These are phyloP conservation scores for Zaprionus bogoriensis DNA, from an alignment of 2,888 invertebrate species.

Conservation along the genomic window DNA sequence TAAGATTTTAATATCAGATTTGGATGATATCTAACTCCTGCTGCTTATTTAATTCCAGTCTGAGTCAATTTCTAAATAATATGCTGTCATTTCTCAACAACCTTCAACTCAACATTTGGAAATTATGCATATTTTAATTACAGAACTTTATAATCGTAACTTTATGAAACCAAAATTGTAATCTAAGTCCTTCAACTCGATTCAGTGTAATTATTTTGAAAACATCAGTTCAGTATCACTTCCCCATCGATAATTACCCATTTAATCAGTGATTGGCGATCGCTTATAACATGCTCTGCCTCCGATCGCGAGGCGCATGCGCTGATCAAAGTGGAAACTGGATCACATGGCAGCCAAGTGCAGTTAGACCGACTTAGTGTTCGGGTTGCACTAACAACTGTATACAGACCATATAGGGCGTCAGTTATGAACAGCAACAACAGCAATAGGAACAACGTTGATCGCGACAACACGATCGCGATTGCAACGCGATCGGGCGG, in stretches of 20 bases:
- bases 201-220: too few species aligned
- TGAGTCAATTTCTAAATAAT: too few species aligned
- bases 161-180: too few species aligned
- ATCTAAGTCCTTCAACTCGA: too few species aligned
- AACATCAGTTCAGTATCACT: not conserved
- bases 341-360: conserved; percentile 25
- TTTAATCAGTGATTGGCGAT: not conserved
- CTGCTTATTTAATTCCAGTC: too few species aligned
- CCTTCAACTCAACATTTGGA: too few species aligned
- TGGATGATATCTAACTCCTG: too few species aligned
- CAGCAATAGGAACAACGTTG: conserved; percentile 14
- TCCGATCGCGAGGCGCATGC: conserved; percentile 24
- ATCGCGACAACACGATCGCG: conserved; percentile 1
- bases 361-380: conserved; percentile 16
- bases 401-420: conserved; percentile 43
- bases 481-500: not conserved
- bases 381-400: conserved; percentile 39
- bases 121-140: too few species aligned
- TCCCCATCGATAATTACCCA: not conserved
- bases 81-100: too few species aligned
- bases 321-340: conserved; percentile 5
- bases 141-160: too few species aligned
- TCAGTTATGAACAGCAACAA: conserved; percentile 52
- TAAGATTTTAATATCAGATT: too few species aligned
- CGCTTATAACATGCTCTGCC: not conserved